These are phyloP conservation scores for Felis catus DNA, from an alignment of 2,113 vertebrate genomes.

Conservation along the genomic window DNA sequence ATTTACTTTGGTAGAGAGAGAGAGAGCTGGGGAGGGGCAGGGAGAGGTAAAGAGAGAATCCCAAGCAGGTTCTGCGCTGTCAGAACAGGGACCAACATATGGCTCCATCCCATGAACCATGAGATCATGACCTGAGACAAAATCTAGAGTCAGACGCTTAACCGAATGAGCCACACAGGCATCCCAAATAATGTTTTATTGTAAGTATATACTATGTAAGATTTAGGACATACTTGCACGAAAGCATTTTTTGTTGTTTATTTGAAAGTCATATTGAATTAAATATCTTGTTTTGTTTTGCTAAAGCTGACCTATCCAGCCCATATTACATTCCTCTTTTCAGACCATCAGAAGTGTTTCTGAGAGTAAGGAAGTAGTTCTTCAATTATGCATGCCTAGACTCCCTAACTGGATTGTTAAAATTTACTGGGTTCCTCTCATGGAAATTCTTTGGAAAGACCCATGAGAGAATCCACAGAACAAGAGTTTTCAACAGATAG, in stretches of 20 bases:
- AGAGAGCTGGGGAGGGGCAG: too few relatives aligned
- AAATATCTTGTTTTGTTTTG: background rate
- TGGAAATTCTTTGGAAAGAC: background rate
- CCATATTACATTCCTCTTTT: background rate
- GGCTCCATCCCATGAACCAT: too few relatives aligned
- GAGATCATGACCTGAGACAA: too few relatives aligned
- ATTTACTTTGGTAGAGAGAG: too few relatives aligned
- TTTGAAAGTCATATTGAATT: background rate
- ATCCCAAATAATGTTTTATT: background rate
- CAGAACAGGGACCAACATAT: too few relatives aligned
- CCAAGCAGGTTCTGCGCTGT: too few relatives aligned
- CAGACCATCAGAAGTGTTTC: background rate
- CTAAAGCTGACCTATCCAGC: background rate
- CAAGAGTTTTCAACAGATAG: background rate
- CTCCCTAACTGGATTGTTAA: background rate
- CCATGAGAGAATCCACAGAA: background rate
- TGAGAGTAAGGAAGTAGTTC: background rate
- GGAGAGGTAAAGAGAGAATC: too few relatives aligned
- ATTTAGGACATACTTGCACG: background rate
- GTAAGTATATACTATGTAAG: background rate
- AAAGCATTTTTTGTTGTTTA: background rate
- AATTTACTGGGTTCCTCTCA: background rate
- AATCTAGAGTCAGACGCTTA: too few relatives aligned
- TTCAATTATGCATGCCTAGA: background rate
- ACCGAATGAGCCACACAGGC: too few relatives aligned